These are phyloP conservation scores for Philaenus spumarius DNA, from an alignment of 1,140 invertebrate genomes.

Conservation along the genomic window DNA sequence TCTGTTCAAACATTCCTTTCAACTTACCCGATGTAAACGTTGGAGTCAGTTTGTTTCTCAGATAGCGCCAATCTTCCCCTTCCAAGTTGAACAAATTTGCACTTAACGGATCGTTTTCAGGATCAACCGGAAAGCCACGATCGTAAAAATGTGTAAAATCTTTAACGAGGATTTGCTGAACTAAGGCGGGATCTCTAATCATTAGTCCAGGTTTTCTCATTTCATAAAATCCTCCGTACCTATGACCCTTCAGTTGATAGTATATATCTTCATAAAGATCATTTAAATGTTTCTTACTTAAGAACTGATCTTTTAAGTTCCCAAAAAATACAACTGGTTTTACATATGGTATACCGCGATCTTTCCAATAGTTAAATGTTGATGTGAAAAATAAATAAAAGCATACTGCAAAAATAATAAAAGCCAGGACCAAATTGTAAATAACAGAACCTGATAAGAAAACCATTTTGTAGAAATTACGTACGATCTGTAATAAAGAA, in stretches of 20 bases:
- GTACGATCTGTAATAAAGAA: too few relatives aligned
- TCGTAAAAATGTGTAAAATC: slow-evolving; percentile 37
- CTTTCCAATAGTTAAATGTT: slow-evolving; percentile 41
- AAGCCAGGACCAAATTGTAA: not conserved
- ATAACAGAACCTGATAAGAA: too few relatives aligned
- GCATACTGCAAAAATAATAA: not conserved
- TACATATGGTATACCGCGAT: slow-evolving; percentile 34
- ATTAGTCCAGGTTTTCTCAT: slow-evolving; percentile 28
- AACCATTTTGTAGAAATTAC: too few relatives aligned
- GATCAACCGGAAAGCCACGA: slow-evolving; percentile 19
- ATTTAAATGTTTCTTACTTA: not conserved
- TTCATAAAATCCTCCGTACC: slow-evolving; percentile 31
- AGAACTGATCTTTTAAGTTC: slow-evolving; percentile 20
- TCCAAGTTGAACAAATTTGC: not conserved
- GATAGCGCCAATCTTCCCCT: slow-evolving; percentile 27
- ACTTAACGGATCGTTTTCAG: slow-evolving; percentile 4
- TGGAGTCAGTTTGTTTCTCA: slow-evolving; percentile 38
- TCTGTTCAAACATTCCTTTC: slow-evolving; percentile 42
- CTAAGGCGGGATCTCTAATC: slow-evolving; percentile 33
- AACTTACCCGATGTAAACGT: slow-evolving; percentile 45
- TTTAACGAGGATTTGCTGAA: slow-evolving; percentile 34
- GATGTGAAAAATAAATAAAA: slow-evolving; percentile 27
- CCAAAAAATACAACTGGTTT: slow-evolving; percentile 37
- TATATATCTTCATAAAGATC: slow-evolving; percentile 16
- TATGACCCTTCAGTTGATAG: slow-evolving; percentile 7